A percentile compares a stretch with the other conserved stretches of the same genome.
These are phyloP conservation scores for Anguilla megastoma DNA, from an alignment of 2,797 vertebrate species.

Conservation along the genomic window DNA sequence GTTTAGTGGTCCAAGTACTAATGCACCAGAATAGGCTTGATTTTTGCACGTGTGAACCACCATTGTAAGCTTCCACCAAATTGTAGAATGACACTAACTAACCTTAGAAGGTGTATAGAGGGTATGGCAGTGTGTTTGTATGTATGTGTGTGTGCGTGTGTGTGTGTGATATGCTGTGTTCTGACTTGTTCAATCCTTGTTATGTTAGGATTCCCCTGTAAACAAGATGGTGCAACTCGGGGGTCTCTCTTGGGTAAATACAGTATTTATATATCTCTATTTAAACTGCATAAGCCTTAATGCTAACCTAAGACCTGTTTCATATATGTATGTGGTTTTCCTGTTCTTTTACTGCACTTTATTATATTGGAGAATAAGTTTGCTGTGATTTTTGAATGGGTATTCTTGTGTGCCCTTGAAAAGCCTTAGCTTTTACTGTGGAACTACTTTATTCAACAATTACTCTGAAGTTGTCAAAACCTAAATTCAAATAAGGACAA, in stretches of 20 bases:
- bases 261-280: conserved; percentile 37
- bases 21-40: neutral
- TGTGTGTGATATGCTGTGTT: conserved; percentile 53
- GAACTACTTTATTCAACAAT: neutral
- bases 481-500: neutral
- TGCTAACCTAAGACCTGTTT: neutral
- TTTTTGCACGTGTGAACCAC: neutral
- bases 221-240: conserved; percentile 81
- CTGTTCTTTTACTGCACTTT: neutral
- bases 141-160: conserved; percentile 25
- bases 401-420: neutral
- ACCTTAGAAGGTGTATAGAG: neutral
- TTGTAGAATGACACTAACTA: neutral
- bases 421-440: neutral
- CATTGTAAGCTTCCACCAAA: neutral
- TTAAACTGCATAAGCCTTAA: neutral
- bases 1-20: neutral
- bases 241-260: conserved; percentile 81
- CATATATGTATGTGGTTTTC: neutral
- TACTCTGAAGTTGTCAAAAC: neutral
- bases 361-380: too few species aligned
- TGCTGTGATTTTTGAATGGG: neutral
- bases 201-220: conserved; percentile 74
- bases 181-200: conserved; percentile 72
- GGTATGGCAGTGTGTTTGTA: neutral